phyloP scores from a whole-genome alignment of 2,113 vertebrate species.

The Bufo bufo region DNA sequence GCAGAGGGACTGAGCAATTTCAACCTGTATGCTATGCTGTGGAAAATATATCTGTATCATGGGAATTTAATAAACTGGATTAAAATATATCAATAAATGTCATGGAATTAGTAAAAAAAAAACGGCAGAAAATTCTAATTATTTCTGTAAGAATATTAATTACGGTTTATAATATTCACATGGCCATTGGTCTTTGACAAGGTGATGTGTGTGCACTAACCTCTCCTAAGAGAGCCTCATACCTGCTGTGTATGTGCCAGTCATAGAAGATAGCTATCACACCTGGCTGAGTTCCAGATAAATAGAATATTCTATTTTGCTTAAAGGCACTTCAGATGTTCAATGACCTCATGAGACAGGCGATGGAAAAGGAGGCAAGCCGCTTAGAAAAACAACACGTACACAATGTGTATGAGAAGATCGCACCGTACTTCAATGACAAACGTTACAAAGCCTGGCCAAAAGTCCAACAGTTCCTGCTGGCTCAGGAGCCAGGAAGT shows the following conservation, averaged over 20 bases:
- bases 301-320: slow-evolving; percentile 28
- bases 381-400: slow-evolving; percentile 74
- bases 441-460: slow-evolving; percentile 77
- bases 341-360: not conserved
- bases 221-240: not conserved
- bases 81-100: no score
- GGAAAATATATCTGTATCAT: no score
- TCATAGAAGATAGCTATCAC: not conserved
- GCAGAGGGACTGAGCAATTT: no score
- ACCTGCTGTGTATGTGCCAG: not conserved
- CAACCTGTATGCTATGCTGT: no score
- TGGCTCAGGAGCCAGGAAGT: slow-evolving; percentile 75
- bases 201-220: not conserved
- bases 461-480: slow-evolving; percentile 77
- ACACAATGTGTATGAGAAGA: slow-evolving; percentile 78
- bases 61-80: no score
- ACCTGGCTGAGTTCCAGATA: not conserved
- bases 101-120: no score
- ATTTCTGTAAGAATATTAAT: not conserved
- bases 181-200: not conserved
- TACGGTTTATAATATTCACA: not conserved
- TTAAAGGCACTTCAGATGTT: not conserved
- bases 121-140: no score
- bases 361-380: slow-evolving; percentile 78
- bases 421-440: slow-evolving; percentile 78